These are phyloP conservation scores for Mus spretus DNA, from an alignment of 2,797 vertebrate genomes.

Conservation along the genomic window DNA sequence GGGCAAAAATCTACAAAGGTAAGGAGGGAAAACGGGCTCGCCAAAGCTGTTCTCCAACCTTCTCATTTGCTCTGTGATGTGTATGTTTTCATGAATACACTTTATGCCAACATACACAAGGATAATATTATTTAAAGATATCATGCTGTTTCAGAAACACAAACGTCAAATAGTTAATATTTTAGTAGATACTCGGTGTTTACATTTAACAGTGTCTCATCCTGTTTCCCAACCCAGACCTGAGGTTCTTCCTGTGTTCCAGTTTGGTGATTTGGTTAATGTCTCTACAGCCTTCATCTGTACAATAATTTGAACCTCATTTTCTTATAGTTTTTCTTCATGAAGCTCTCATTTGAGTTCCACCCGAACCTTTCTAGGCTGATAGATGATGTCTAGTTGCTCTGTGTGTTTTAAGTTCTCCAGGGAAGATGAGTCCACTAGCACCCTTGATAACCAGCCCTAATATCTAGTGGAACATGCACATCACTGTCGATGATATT, in stretches of 20 bases:
- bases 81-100: not conserved
- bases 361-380: not conserved
- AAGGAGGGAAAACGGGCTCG: not conserved
- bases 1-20: not conserved
- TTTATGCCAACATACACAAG: not conserved
- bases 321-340: not conserved
- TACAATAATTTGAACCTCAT: constrained; percentile 21
- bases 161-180: not conserved
- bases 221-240: not conserved
- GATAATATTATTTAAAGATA: not conserved
- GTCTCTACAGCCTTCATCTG: constrained; percentile 31
- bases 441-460: constrained; percentile 64
- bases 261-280: not conserved
- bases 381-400: not conserved
- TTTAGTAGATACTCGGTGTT: not conserved
- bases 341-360: not conserved
- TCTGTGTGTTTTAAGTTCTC: constrained; percentile 39
- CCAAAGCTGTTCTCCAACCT: not conserved
- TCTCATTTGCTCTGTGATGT: not conserved
- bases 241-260: not conserved
- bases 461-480: constrained; percentile 75
- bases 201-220: not conserved
- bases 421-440: constrained; percentile 52
- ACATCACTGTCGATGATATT: constrained; percentile 78
- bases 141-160: not conserved